Percentiles rank a stretch among this genome's conserved stretches.
phyloP scores from a whole-genome alignment of 2,113 vertebrate species.

The Camelus bactrianus region DNA sequence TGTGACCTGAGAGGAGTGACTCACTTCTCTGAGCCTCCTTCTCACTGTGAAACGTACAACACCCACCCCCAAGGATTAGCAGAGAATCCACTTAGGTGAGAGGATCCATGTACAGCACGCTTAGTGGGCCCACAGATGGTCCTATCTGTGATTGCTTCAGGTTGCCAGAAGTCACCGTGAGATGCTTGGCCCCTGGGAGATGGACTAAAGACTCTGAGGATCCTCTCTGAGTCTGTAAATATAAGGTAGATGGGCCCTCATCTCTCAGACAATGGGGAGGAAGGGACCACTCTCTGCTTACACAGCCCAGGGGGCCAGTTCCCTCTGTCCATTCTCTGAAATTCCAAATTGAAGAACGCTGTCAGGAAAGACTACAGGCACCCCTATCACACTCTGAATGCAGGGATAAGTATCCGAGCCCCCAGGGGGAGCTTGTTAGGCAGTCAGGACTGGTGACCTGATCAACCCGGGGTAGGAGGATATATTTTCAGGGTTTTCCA shows the following conservation, averaged over 20 bases:
- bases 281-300: not conserved
- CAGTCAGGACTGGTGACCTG: not conserved
- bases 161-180: not conserved
- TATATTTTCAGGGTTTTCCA: not conserved
- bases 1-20: not conserved
- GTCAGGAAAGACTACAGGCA: not conserved
- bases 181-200: not conserved
- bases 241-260: not conserved
- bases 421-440: not conserved
- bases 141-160: not conserved
- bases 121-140: not conserved
- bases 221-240: not conserved
- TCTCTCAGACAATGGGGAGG: not conserved
- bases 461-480: not conserved
- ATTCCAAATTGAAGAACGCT: not conserved
- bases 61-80: no score
- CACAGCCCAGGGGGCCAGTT: not conserved
- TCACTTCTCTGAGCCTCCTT: not conserved
- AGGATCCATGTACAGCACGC: rapidly evolving
- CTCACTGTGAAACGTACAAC: rapidly evolving
- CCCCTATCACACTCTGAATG: not conserved
- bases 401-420: not conserved
- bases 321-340: not conserved
- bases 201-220: not conserved
- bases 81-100: not conserved